phyloP scores from a whole-genome alignment of 1,140 invertebrate genomes.

The Eumaeus atala region DNA sequence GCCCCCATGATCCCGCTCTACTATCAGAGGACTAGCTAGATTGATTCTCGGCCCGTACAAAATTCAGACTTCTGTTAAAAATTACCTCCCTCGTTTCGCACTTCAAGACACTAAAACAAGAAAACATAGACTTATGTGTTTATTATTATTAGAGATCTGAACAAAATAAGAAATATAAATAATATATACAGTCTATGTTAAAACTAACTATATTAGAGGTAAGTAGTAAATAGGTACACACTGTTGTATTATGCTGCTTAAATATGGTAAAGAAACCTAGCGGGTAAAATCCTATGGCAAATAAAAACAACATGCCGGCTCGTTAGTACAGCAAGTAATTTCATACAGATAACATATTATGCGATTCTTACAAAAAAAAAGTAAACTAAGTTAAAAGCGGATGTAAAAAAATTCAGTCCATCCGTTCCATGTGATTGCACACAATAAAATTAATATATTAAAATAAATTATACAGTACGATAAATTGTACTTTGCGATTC shows the following conservation, averaged over 20 bases:
- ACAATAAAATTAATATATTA: slow-evolving; percentile 45
- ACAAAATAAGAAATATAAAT: slow-evolving; percentile 74
- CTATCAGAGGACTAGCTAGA: no score
- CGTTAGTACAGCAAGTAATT: slow-evolving; percentile 43
- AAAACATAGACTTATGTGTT: slow-evolving; percentile 68
- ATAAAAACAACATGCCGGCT: slow-evolving; percentile 39
- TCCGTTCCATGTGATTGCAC: slow-evolving; percentile 60
- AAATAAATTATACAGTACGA: slow-evolving; percentile 52
- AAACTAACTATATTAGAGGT: slow-evolving; percentile 71
- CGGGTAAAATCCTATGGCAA: slow-evolving; percentile 45
- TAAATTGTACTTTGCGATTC: slow-evolving; percentile 48
- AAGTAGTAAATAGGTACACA: slow-evolving; percentile 72
- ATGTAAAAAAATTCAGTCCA: slow-evolving; percentile 62
- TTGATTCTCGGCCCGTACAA: no score
- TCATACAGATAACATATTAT: slow-evolving; percentile 35
- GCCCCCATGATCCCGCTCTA: no score
- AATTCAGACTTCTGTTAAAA: no score
- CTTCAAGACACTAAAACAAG: slow-evolving; percentile 11
- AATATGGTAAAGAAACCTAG: slow-evolving; percentile 44
- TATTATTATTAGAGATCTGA: slow-evolving; percentile 75
- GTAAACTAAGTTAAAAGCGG: slow-evolving; percentile 40
- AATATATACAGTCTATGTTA: slow-evolving; percentile 74
- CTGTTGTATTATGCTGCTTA: slow-evolving; percentile 48
- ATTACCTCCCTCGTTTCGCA: no score
- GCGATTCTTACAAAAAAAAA: slow-evolving; percentile 37